Percentiles rank a stretch among this genome's conserved stretches.
Evolutionary conservation across 2,797 vertebrate genomes (phyloP).

Genomic region (Nannoperca obscura): DNA sequence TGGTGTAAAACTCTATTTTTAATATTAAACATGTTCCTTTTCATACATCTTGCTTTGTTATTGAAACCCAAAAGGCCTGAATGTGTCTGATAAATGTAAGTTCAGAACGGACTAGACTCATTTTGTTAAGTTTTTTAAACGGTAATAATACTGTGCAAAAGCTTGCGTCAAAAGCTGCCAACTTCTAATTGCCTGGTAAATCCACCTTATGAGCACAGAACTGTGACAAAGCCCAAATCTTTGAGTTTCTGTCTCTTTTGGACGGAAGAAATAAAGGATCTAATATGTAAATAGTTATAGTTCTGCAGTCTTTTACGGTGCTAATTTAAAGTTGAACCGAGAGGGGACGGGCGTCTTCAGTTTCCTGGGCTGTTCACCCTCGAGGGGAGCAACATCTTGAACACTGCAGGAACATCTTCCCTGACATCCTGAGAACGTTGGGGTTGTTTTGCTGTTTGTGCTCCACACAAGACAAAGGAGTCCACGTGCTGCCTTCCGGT

Average conservation of each 20-base stretch:
- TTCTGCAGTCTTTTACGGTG: neutral
- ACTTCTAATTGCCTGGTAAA: conserved; percentile 1
- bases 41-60: conserved; percentile 4
- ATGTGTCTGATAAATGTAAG: neutral
- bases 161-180: neutral
- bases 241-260: neutral
- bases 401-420: too few species aligned
- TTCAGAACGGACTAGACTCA: neutral
- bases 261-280: neutral
- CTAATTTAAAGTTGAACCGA: neutral
- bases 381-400: neutral
- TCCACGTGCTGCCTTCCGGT: neutral
- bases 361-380: neutral
- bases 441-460: neutral
- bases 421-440: neutral
- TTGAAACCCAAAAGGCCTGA: neutral
- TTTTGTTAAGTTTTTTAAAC: neutral
- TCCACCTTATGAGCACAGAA: neutral
- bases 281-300: neutral
- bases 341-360: too few species aligned
- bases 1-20: conserved; percentile 68
- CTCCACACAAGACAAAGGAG: neutral
- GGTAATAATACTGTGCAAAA: neutral
- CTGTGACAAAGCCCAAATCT: neutral
- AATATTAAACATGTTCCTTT: conserved; percentile 63